Evolutionary conservation across 2,797 vertebrate species (phyloP).

Genomic region (Rhinatrema bivittatum): DNA sequence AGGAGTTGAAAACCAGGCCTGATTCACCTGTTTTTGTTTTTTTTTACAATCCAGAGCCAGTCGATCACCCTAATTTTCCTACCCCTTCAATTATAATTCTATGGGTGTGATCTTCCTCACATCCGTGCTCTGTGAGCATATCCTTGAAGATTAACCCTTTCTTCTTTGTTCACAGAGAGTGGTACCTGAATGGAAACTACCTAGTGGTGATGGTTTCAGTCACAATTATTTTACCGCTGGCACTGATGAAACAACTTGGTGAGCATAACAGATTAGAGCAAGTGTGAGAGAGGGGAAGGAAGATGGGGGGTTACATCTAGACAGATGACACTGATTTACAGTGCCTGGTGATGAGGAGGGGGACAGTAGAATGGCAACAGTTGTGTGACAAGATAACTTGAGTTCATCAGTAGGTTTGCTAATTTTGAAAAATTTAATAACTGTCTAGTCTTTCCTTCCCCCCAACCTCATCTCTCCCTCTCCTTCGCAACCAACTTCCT

Average conservation of each 20-base stretch:
- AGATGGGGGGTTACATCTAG: background rate
- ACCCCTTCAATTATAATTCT: too few species aligned
- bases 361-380: background rate
- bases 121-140: too few species aligned
- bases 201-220: slow-evolving; percentile 85
- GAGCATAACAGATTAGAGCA: slow-evolving; percentile 38
- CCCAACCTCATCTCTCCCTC: background rate
- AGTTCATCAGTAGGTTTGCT: too few species aligned
- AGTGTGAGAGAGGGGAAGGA: background rate
- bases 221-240: slow-evolving; percentile 80
- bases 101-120: too few species aligned
- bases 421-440: too few species aligned
- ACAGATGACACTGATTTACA: background rate
- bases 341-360: background rate
- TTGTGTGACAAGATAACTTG: too few species aligned
- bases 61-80: too few species aligned
- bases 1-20: too few species aligned
- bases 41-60: too few species aligned
- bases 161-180: slow-evolving; percentile 57
- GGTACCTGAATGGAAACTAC: slow-evolving; percentile 96
- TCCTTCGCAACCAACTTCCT: too few species aligned
- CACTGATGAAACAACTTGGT: slow-evolving; percentile 96
- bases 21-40: too few species aligned
- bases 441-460: background rate
- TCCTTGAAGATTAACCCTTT: background rate